Percentiles rank a stretch among this genome's conserved stretches.
These are phyloP conservation scores for Ondatra zibethicus DNA, from an alignment of 2,113 vertebrate genomes.

Conservation along the genomic window DNA sequence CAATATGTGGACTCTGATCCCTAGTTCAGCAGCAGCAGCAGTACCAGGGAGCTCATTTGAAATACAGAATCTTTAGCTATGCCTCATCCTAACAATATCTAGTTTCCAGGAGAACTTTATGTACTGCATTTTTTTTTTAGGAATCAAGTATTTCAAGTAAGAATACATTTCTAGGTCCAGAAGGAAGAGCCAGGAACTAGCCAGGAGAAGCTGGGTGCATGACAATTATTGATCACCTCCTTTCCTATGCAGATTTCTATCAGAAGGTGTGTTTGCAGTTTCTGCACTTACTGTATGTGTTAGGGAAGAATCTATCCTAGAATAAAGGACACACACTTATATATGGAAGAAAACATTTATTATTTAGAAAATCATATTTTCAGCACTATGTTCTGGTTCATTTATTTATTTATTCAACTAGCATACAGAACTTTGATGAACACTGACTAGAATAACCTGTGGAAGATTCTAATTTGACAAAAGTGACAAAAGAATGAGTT, in stretches of 20 bases:
- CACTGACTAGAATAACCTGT: neutral
- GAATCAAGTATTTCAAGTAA: neutral
- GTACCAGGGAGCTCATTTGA: neutral
- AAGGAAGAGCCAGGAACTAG: neutral
- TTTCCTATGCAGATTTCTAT: neutral
- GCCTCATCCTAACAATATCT: neutral
- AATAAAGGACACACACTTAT: constrained; percentile 30
- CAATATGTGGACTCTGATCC: neutral
- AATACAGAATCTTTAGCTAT: neutral
- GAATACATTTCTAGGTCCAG: neutral
- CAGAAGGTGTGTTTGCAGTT: constrained; percentile 16
- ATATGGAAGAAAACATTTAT: constrained; percentile 48
- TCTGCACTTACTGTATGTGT: neutral
- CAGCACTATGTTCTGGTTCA: neutral
- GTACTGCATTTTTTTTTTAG: neutral
- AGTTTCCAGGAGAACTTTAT: neutral
- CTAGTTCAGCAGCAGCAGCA: neutral
- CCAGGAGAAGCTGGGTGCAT: neutral
- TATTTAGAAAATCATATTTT: constrained; percentile 43
- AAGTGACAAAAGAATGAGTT: neutral
- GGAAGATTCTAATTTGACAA: neutral
- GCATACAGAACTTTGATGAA: constrained; percentile 29
- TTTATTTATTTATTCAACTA: constrained; percentile 9
- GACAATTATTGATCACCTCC: neutral
- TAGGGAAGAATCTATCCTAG: constrained; percentile 12